phyloP scores from a whole-genome alignment of 2,888 invertebrate species.

The Plutella xylostella region DNA sequence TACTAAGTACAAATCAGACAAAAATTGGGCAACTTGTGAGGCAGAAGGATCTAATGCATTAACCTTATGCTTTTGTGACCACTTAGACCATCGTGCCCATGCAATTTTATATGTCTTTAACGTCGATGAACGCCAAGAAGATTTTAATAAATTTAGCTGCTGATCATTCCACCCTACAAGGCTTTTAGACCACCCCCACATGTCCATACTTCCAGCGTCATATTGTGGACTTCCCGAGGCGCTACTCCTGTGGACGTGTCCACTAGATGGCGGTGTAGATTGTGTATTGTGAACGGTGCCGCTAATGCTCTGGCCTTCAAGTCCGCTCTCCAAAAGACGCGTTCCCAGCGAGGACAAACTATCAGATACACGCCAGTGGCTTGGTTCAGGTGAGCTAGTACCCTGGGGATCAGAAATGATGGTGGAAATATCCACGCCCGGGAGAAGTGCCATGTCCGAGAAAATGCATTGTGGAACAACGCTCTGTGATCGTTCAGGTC shows the following conservation, averaged over 20 bases:
- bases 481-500: slow-evolving; percentile 9
- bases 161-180: neutral
- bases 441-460: slow-evolving; percentile 6
- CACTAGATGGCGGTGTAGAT: neutral
- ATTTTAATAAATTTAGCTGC: neutral
- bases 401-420: no score
- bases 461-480: slow-evolving; percentile 9
- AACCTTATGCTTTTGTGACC: neutral
- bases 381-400: slow-evolving; percentile 13
- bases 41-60: neutral
- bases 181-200: slow-evolving; percentile 1
- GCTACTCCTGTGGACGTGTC: neutral
- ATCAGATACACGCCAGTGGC: slow-evolving; percentile 8
- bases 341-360: neutral
- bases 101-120: neutral
- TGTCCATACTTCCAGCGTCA: slow-evolving; percentile 2
- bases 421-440: slow-evolving; percentile 15
- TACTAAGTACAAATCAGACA: neutral
- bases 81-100: neutral
- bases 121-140: neutral
- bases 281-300: neutral
- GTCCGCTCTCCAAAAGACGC: neutral
- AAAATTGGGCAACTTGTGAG: neutral
- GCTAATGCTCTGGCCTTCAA: neutral
- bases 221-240: neutral